These are phyloP conservation scores for Orycteropus afer DNA, from an alignment of 2,113 vertebrate genomes.

Conservation along the genomic window DNA sequence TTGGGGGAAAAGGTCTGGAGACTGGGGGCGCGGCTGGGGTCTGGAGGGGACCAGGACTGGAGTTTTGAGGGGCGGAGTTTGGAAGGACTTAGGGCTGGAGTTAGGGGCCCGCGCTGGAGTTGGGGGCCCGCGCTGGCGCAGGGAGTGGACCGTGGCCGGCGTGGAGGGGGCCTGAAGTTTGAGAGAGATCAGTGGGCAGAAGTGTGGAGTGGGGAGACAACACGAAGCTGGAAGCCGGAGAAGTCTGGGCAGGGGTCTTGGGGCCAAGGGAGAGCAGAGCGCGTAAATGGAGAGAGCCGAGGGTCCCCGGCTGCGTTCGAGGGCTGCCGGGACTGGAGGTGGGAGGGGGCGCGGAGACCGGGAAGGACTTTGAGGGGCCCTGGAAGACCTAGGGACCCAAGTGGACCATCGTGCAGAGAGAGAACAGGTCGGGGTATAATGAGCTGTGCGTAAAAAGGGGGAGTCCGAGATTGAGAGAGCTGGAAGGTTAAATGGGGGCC, in stretches of 20 bases:
- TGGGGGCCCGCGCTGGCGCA: slow-evolving; percentile 24
- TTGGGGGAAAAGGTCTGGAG: not conserved
- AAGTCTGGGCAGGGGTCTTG: slow-evolving; percentile 12
- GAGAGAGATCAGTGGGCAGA: not conserved
- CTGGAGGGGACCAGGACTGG: slow-evolving; percentile 11
- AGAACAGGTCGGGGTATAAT: not conserved
- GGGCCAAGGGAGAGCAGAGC: slow-evolving; percentile 1
- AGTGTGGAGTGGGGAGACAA: not conserved
- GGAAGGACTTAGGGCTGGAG: slow-evolving; percentile 9
- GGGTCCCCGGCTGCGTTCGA: slow-evolving; percentile 5
- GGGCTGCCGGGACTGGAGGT: not conserved
- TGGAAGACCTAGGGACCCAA: not conserved
- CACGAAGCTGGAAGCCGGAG: slow-evolving; percentile 17
- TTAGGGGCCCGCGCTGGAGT: slow-evolving; percentile 40
- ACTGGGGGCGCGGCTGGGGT: slow-evolving; percentile 50
- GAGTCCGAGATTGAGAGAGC: slow-evolving; percentile 21
- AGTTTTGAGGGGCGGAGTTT: slow-evolving; percentile 47
- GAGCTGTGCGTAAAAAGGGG: not conserved
- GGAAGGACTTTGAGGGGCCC: not conserved
- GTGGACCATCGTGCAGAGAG: slow-evolving; percentile 46
- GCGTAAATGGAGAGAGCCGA: not conserved
- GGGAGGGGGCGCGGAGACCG: slow-evolving; percentile 48
- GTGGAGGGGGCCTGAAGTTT: not conserved
- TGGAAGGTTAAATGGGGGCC: slow-evolving; percentile 67
- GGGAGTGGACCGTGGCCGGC: slow-evolving; percentile 40